A percentile compares a stretch with the other conserved stretches of the same genome.
phyloP scores from a whole-genome alignment of 2,797 vertebrate species.

The Mareca strepera region DNA sequence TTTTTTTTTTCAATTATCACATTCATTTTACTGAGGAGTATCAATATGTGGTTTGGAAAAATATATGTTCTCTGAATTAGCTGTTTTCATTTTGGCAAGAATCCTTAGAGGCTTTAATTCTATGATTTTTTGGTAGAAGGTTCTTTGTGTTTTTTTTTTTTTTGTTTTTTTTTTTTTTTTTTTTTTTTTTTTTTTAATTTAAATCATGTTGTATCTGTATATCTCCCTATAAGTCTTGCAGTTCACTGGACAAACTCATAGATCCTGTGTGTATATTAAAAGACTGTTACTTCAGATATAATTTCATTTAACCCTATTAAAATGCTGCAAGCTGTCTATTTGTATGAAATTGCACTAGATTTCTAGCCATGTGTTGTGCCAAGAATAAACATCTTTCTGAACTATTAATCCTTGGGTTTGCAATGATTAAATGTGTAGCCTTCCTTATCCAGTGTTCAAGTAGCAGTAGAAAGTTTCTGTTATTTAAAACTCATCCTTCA shows the following conservation, averaged over 20 bases:
- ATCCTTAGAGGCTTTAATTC: not conserved
- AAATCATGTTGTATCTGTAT: not conserved
- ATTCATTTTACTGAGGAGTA: not conserved
- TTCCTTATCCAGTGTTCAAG: not conserved
- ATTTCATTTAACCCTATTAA: not conserved
- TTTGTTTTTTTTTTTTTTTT: not conserved
- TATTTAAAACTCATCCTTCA: not conserved
- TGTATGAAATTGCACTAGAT: not conserved
- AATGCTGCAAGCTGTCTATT: not conserved
- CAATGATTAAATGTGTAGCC: not conserved
- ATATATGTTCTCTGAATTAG: not conserved
- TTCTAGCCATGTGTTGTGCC: not conserved
- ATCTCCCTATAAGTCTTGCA: not conserved
- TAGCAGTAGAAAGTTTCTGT: not conserved
- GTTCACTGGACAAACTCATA: not conserved
- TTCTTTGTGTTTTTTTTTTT: not conserved
- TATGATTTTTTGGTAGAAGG: not conserved
- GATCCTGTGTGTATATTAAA: not conserved
- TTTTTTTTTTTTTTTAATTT: not conserved
- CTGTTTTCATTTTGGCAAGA: not conserved
- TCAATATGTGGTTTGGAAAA: not conserved
- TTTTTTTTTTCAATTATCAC: not conserved
- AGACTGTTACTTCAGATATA: not conserved
- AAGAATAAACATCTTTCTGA: not conserved
- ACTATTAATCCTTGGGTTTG: not conserved